These are phyloP conservation scores for Drosophila oshimai DNA, from an alignment of 1,140 invertebrate genomes.

Conservation along the genomic window DNA sequence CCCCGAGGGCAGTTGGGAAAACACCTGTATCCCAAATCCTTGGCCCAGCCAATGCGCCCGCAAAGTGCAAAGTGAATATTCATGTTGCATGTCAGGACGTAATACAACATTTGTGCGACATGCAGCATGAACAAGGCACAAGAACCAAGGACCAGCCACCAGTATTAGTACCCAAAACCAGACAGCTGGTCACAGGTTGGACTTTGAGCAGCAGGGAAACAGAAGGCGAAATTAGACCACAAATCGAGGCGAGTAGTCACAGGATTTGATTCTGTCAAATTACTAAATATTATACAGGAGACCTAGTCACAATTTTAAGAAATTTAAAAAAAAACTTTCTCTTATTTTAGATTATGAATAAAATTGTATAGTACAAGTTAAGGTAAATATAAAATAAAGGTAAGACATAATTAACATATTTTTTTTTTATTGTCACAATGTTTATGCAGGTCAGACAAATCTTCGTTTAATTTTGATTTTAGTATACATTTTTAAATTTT, in stretches of 20 bases:
- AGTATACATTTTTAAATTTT: too few species aligned
- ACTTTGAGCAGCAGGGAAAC: neutral
- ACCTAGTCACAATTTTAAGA: neutral
- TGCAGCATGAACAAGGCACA: conserved; percentile 32
- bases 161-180: neutral
- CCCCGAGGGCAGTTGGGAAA: conserved; percentile 40
- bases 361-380: too few species aligned
- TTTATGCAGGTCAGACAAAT: too few species aligned
- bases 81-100: conserved; percentile 77
- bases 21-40: conserved; percentile 74
- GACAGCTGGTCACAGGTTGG: conserved; percentile 27
- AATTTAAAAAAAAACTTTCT: neutral
- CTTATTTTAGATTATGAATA: too few species aligned
- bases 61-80: conserved; percentile 81
- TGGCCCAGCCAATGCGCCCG: conserved; percentile 37
- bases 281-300: neutral
- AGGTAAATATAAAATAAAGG: too few species aligned
- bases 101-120: conserved; percentile 76
- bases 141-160: neutral
- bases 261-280: neutral
- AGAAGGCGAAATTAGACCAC: conserved; percentile 8
- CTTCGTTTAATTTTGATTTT: too few species aligned
- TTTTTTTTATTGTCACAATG: too few species aligned
- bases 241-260: neutral
- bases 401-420: too few species aligned